These are phyloP conservation scores for Agrotis exclamationis DNA, from an alignment of 2,888 invertebrate genomes.

Conservation along the genomic window DNA sequence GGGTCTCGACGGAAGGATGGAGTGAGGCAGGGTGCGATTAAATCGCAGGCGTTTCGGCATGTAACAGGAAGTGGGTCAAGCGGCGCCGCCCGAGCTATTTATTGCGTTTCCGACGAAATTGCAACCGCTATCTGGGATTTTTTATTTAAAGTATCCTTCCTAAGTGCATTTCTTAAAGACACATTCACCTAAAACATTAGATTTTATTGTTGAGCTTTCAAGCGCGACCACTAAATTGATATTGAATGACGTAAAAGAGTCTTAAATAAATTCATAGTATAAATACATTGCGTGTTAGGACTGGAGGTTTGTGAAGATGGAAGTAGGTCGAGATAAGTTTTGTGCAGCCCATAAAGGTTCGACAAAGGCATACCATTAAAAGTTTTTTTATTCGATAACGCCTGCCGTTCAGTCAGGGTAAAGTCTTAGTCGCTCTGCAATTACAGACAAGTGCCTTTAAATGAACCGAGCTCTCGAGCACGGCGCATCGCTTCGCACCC, in stretches of 20 bases:
- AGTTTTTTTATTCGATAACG: slow-evolving; percentile 87
- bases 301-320: slow-evolving; percentile 41
- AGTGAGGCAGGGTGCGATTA: slow-evolving; percentile 87
- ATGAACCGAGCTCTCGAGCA: slow-evolving; percentile 91
- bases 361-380: slow-evolving; percentile 87
- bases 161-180: slow-evolving; percentile 56
- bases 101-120: slow-evolving; percentile 88
- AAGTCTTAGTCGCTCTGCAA: slow-evolving; percentile 89
- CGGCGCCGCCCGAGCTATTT: slow-evolving; percentile 88
- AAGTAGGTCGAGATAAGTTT: slow-evolving; percentile 68
- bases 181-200: slow-evolving; percentile 29
- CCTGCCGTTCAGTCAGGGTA: slow-evolving; percentile 81
- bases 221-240: slow-evolving; percentile 8
- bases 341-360: slow-evolving; percentile 61
- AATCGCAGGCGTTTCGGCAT: slow-evolving; percentile 90
- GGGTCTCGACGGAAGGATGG: slow-evolving; percentile 86
- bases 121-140: slow-evolving; percentile 81
- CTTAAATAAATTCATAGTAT: slow-evolving; percentile 31
- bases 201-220: slow-evolving; percentile 32
- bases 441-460: slow-evolving; percentile 91
- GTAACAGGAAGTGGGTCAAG: slow-evolving; percentile 90
- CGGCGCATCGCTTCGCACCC: slow-evolving; percentile 88
- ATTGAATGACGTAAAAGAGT: background rate
- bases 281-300: slow-evolving; percentile 26
- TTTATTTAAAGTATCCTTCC: slow-evolving; percentile 64